Base-by-base conservation (phyloP, 2,113 vertebrate genomes). In the Clarias batrachus region DNA sequence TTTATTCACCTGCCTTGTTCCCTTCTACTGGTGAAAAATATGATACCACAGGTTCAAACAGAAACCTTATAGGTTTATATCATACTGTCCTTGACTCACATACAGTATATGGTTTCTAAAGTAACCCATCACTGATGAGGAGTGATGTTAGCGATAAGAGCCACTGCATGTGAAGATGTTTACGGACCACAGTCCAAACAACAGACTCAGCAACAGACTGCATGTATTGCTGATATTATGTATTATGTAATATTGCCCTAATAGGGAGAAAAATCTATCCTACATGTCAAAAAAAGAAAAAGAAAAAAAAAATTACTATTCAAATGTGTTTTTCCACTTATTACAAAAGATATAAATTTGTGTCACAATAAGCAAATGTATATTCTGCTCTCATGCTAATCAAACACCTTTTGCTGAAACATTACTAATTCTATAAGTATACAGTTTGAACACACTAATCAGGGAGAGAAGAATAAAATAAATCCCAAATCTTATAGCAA, bases 1-100 rank as follows among this genome's bases (percentile, higher is more conserved):
- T 82, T 82, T 81, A 81, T 81, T 74, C 68, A 81, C 78, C 73
- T 79, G 33, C 66, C 54, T 74, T 27, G 19, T 76, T 74, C 41
- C 68, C 17, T 83, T 87, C 56, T 19, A 82, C 16, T 23, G 41
- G 9, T 63, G 68, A 86, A 76, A 82, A 76, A 33, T 63, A 30
- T 86, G 68, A 82, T 65, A 23, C 33, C 37, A 25, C 68, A 86
- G 11, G n/a, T 82, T 85, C 60, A 60, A 56, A 25, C 57, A 81
- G 63, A n/a, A 54, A 59, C 23, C 54, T 82, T 81, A 60, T 63
- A 63, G 79, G 33, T n/a, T n/a, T 62, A 52, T 73, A 81, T 30
- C 74, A 79, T 48, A 68, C 33, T 81, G 78, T 73, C 85, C 54
- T 81, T 73, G 78, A 86, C 37, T 37, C n/a, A 86, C 74, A 59